A percentile compares a stretch with the other conserved stretches of the same genome.
phyloP scores from a whole-genome alignment of 2,113 vertebrate species.

The Rhynchomys soricoides region DNA sequence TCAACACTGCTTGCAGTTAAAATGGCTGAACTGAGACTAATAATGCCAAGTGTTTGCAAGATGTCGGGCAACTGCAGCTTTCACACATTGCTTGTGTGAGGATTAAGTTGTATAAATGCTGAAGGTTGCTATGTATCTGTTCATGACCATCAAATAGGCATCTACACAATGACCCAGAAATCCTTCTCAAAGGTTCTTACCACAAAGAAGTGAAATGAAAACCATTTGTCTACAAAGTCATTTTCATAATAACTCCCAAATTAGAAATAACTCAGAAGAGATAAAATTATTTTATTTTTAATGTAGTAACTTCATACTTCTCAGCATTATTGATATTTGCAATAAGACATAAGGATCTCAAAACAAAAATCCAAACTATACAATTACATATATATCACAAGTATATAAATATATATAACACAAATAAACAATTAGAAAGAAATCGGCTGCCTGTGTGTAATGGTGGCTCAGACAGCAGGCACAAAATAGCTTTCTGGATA shows the following conservation, averaged over 20 bases:
- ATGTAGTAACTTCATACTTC: slow-evolving; percentile 27
- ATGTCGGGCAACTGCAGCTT: neutral
- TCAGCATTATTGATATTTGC: slow-evolving; percentile 12
- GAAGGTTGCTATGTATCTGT: neutral
- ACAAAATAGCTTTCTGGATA: neutral
- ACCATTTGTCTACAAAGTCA: neutral
- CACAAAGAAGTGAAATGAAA: slow-evolving; percentile 51
- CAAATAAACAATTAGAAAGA: slow-evolving; percentile 9
- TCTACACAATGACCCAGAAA: neutral
- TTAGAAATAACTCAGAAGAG: slow-evolving; percentile 40
- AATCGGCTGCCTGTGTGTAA: neutral
- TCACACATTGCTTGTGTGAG: neutral
- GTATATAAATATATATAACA: neutral
- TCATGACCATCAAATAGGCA: neutral
- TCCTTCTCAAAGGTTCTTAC: neutral
- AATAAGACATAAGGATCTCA: slow-evolving; percentile 33
- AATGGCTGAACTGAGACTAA: neutral
- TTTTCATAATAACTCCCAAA: neutral
- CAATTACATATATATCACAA: neutral
- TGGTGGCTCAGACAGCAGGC: neutral
- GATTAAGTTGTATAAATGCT: neutral
- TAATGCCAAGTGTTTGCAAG: neutral
- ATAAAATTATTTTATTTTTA: neutral
- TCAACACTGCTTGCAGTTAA: neutral
- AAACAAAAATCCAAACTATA: neutral